Conservation (phyloP, 1,140 invertebrate genomes). For the Branchinecta lynchi region DNA sequence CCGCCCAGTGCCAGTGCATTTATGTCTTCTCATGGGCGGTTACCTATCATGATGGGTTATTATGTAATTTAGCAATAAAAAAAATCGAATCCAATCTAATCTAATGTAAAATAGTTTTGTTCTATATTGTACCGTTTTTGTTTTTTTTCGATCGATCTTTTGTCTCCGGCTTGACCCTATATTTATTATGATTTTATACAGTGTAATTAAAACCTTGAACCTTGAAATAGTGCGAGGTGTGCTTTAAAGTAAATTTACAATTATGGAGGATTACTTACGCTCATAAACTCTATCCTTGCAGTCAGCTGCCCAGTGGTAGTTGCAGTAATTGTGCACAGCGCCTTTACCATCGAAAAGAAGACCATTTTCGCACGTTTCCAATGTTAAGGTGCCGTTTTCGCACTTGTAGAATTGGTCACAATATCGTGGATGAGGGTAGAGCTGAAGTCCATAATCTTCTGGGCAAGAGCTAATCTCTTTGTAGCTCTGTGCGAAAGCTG, state of each 20-base stretch:
- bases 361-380: slow-evolving; percentile 81
- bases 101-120: too few species aligned
- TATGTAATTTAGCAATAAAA: too few species aligned
- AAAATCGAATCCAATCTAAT: too few species aligned
- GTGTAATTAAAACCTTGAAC: too few species aligned
- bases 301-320: slow-evolving; percentile 80
- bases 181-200: too few species aligned
- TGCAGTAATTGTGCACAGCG: slow-evolving; percentile 74
- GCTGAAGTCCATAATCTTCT: slow-evolving; percentile 50
- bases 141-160: too few species aligned
- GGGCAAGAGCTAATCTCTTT: slow-evolving; percentile 37
- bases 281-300: slow-evolving; percentile 68
- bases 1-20: too few species aligned
- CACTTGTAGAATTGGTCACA: slow-evolving; percentile 79
- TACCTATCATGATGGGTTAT: too few species aligned
- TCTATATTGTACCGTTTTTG: too few species aligned
- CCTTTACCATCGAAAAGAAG: slow-evolving; percentile 77
- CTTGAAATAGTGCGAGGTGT: too few species aligned
- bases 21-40: too few species aligned
- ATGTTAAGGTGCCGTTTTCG: slow-evolving; percentile 70
- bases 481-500: slow-evolving; percentile 14
- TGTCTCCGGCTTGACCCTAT: too few species aligned
- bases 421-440: slow-evolving; percentile 63
- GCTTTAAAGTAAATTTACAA: neutral
- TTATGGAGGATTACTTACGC: slow-evolving; percentile 40